These are phyloP conservation scores for Mythimna albipuncta DNA, from an alignment of 2,888 invertebrate genomes.

Conservation along the genomic window DNA sequence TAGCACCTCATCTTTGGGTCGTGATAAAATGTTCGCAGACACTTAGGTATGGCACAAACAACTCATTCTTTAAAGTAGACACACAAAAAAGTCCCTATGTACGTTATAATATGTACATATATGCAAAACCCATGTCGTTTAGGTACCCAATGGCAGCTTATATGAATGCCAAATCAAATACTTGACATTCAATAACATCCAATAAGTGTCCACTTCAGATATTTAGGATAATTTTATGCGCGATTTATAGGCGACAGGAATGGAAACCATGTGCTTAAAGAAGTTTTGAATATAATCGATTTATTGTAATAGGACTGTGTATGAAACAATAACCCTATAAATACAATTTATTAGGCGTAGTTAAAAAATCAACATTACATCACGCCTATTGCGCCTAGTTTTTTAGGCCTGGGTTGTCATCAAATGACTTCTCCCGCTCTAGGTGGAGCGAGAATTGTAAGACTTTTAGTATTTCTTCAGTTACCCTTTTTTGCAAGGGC, in stretches of 20 bases:
- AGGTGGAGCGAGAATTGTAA: too few relatives aligned
- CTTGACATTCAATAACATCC: constrained; percentile 49
- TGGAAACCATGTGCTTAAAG: constrained; percentile 43
- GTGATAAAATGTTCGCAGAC: constrained; percentile 29
- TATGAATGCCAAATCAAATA: constrained; percentile 46
- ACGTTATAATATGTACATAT: constrained; percentile 9
- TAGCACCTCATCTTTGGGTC: constrained; percentile 11
- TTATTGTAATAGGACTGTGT: constrained; percentile 11
- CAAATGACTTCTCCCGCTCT: too few relatives aligned
- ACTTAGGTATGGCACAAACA: constrained; percentile 29
- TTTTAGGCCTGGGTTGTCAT: too few relatives aligned
- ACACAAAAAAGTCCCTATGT: constrained; percentile 35
- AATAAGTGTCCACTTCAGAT: constrained; percentile 19
- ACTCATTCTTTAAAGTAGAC: constrained; percentile 28
- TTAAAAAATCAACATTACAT: background rate
- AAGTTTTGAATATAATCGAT: constrained; percentile 29
- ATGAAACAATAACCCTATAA: constrained; percentile 25
- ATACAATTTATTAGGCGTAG: background rate
- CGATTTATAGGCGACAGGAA: constrained; percentile 44
- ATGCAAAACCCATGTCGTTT: constrained; percentile 22
- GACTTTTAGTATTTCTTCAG: too few relatives aligned
- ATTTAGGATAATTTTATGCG: constrained; percentile 46
- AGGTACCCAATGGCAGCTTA: constrained; percentile 21
- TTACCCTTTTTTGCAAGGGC: too few relatives aligned
- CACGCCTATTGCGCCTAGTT: background rate